These are phyloP conservation scores for Ennomos quercinarius DNA, from an alignment of 2,888 invertebrate species.

Conservation along the genomic window DNA sequence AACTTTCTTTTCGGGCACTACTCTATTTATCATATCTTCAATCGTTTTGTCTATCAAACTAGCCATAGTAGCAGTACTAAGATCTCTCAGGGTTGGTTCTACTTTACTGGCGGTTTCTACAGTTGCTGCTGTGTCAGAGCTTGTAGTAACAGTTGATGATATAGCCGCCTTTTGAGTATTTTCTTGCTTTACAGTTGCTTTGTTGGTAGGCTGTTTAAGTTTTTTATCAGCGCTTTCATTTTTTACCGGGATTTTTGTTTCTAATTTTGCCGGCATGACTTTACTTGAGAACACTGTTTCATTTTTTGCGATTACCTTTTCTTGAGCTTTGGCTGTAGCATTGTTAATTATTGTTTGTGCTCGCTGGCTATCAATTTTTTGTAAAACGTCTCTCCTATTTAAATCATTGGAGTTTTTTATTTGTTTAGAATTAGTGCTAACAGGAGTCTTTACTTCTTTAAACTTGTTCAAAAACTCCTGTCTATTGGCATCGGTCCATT, in stretches of 20 bases:
- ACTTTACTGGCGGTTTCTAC: conserved; percentile 11
- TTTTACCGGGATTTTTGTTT: conserved; percentile 39
- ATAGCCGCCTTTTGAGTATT: conserved; percentile 6
- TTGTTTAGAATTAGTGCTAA: conserved; percentile 67
- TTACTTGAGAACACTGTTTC: conserved; percentile 68
- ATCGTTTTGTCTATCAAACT: conserved; percentile 77
- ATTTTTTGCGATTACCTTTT: conserved; percentile 59
- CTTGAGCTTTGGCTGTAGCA: conserved; percentile 61
- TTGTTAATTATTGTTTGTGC: conserved; percentile 54
- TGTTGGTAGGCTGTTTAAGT: conserved; percentile 17
- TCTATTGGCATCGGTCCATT: conserved; percentile 79
- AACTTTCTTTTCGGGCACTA: conserved; percentile 52
- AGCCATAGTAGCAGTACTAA: conserved; percentile 59
- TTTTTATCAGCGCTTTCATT: conserved; percentile 39
- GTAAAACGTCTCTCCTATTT: conserved; percentile 75
- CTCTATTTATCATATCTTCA: conserved; percentile 73
- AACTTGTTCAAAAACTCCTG: conserved; percentile 78
- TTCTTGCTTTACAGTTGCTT: conserved; percentile 21
- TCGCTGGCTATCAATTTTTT: conserved; percentile 77
- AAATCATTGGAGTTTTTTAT: conserved; percentile 78
- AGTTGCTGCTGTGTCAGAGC: conserved; percentile 23
- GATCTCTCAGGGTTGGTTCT: conserved; percentile 51
- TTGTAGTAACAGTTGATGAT: conserved; percentile 29
- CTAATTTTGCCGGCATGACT: conserved; percentile 41
- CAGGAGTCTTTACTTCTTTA: conserved; percentile 68